These are phyloP conservation scores for Pelecanus crispus DNA, from an alignment of 2,113 vertebrate genomes.

Conservation along the genomic window DNA sequence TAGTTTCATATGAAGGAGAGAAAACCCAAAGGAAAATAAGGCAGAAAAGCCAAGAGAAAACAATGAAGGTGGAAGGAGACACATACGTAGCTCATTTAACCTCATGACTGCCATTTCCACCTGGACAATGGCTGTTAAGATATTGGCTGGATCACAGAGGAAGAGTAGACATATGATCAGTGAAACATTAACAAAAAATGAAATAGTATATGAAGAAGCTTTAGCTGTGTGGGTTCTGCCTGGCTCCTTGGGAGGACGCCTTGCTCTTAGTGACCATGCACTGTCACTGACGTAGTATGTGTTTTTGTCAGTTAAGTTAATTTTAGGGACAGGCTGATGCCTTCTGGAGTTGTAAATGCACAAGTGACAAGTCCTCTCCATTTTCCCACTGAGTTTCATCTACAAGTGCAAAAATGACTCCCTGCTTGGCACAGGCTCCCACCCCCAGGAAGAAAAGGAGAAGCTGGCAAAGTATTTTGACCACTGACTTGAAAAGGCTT, in stretches of 20 bases:
- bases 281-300: not conserved
- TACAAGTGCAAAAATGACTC: not conserved
- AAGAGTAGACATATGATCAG: not conserved
- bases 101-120: not conserved
- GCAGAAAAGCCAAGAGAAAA: not conserved
- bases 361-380: not conserved
- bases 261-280: not conserved
- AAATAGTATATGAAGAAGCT: not conserved
- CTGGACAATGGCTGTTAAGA: not conserved
- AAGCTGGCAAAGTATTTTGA: not conserved
- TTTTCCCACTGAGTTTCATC: not conserved
- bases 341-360: not conserved
- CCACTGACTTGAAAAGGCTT: not conserved
- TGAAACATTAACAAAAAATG: not conserved
- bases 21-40: not conserved
- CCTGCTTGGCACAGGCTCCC: not conserved
- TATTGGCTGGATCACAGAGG: not conserved
- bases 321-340: not conserved
- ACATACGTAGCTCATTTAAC: not conserved
- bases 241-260: not conserved
- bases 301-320: not conserved
- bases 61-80: not conserved
- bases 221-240: not conserved
- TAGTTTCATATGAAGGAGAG: not conserved
- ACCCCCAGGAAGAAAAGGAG: not conserved